These are phyloP conservation scores for Columba guinea DNA, from an alignment of 2,797 vertebrate species.

Conservation along the genomic window DNA sequence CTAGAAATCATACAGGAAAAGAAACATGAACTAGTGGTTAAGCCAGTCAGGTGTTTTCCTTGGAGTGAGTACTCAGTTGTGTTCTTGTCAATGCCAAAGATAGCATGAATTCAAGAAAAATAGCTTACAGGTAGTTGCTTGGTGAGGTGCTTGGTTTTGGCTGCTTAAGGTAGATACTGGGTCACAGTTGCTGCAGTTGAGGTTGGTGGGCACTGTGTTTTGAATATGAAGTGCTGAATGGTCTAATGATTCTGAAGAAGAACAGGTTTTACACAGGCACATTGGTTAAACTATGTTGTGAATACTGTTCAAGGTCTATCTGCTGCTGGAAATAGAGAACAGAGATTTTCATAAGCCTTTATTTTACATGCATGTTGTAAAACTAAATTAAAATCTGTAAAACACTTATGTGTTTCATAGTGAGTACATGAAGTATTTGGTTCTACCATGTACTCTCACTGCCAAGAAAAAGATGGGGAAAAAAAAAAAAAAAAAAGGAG, in stretches of 20 bases:
- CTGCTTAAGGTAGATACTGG: neutral
- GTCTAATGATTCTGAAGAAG: neutral
- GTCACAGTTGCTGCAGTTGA: neutral
- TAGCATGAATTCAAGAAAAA: neutral
- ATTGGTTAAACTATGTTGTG: neutral
- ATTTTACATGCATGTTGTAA: neutral
- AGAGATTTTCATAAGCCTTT: neutral
- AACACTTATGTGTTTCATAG: neutral
- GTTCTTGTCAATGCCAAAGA: neutral
- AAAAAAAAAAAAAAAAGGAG: too few relatives aligned
- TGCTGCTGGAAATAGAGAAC: neutral
- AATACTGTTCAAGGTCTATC: neutral
- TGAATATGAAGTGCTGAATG: neutral
- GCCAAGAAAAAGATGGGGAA: neutral
- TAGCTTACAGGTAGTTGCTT: neutral
- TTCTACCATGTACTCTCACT: neutral
- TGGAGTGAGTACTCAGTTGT: neutral
- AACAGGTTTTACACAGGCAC: neutral
- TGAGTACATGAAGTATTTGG: neutral
- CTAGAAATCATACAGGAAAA: neutral
- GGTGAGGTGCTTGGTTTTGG: neutral
- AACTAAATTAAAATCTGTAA: neutral
- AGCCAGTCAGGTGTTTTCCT: neutral
- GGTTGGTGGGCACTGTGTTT: neutral
- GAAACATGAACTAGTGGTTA: neutral